Base-by-base conservation (phyloP, 2,113 vertebrate genomes). In the Equus quagga region DNA sequence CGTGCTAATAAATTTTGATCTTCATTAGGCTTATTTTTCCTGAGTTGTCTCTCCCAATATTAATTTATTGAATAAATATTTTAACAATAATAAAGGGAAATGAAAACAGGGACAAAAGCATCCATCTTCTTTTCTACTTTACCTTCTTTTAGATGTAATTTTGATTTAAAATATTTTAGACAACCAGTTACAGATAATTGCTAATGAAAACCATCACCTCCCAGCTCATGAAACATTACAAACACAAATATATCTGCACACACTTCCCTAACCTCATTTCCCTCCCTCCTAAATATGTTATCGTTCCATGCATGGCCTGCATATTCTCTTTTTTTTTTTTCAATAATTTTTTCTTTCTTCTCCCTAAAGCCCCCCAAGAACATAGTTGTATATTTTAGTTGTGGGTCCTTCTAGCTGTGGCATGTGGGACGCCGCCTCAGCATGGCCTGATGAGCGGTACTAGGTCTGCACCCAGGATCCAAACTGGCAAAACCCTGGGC, bases 161-260 rank as follows among this genome's bases (percentile, higher is more conserved):
- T 84, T 82, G 33, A 76, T 70, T 96, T 69, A 82, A 82, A 94
- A 76, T 82, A 75, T 86, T 91, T 82, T 94, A 67, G 49, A 91
- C 10, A 82, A 65, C 51, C 24, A 58, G 24, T 26, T 85, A 73
- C 31, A 67, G 41, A n/a, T 67, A 90, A 33, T 67, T 76, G 72
- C 70, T 75, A 49, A 79, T 60, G 72, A 65, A 91, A 95, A 91
- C 58, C 54, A 12, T 89, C 51, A 58, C 60, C 69, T 84, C 62
- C 80, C 21, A 89, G 26, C 28, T 84, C 33, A 78, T 93, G 54
- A 96, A 89, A 93, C 44, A 51, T 78, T 69, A 89, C 19, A 79
- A 12, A 56, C 44, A 62, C 54, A 80, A 54, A 64, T 51, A 3
- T 80, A 33, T 44, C 19, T 86, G 26, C 62, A 79, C 19, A 12